Conservation (phyloP, 2,797 vertebrate species). For the Gadopsis bispinosus region DNA sequence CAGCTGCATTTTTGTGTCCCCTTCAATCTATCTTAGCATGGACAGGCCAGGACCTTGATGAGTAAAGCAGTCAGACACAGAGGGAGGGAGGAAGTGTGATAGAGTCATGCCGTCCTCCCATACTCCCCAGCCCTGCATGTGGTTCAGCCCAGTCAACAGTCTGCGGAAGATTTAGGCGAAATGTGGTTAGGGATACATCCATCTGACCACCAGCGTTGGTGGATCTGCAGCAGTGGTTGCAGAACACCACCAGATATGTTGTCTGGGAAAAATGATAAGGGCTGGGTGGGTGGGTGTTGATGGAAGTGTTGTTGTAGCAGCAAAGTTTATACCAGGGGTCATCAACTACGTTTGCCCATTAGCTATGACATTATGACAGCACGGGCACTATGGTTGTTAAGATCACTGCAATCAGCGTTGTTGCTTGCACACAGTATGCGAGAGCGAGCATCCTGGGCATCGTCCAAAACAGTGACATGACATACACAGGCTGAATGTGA, state of each 20-base stretch:
- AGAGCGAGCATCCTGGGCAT: too few species aligned
- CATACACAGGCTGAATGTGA: too few species aligned
- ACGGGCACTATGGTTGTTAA: too few species aligned
- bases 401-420: too few species aligned
- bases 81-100: conserved; percentile 76
- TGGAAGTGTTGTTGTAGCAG: conserved; percentile 70
- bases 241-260: conserved; percentile 56
- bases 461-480: too few species aligned
- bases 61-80: conserved; percentile 75
- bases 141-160: conserved; percentile 72
- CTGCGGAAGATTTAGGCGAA: conserved; percentile 62
- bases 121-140: conserved; percentile 60
- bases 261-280: conserved; percentile 38
- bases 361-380: too few species aligned
- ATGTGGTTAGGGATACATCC: conserved; percentile 72
- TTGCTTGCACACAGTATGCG: too few species aligned
- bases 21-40: conserved; percentile 72
- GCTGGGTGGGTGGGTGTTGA: conserved; percentile 56
- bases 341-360: too few species aligned
- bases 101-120: conserved; percentile 59
- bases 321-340: conserved; percentile 47
- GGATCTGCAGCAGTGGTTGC: conserved; percentile 47
- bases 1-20: conserved; percentile 79
- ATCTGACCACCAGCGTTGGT: conserved; percentile 71
- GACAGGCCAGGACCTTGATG: conserved; percentile 76